A percentile compares a stretch with the other conserved stretches of the same genome.
These are phyloP conservation scores for Maniola jurtina DNA, from an alignment of 1,140 invertebrate species.

Conservation along the genomic window DNA sequence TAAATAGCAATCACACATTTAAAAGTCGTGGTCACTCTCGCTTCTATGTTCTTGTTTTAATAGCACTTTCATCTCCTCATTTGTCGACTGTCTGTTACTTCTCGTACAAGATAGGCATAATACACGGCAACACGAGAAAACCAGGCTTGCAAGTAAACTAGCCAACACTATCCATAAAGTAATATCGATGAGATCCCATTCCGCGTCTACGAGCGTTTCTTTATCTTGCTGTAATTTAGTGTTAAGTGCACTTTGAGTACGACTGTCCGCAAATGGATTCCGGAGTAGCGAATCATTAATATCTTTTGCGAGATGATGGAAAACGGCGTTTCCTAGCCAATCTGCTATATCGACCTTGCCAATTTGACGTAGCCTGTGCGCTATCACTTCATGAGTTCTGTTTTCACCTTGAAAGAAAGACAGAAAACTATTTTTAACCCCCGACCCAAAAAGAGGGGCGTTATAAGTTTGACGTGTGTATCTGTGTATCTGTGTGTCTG, in stretches of 20 bases:
- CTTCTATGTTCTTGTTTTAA: conserved; percentile 14
- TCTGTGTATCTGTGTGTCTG: no score
- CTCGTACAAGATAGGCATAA: conserved; percentile 33
- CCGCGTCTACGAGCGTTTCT: conserved; percentile 28
- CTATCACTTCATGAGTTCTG: conserved; percentile 77
- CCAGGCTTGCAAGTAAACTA: conserved; percentile 30
- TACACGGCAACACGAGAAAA: conserved; percentile 38
- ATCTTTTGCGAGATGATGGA: conserved; percentile 79
- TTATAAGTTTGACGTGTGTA: no score
- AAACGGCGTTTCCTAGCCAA: conserved; percentile 80
- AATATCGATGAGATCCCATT: conserved; percentile 46
- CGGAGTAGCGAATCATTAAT: conserved; percentile 67
- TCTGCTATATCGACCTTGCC: conserved; percentile 79
- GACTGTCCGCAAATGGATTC: conserved; percentile 39
- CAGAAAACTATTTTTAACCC: no score
- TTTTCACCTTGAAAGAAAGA: conserved; percentile 68
- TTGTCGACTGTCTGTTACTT: conserved; percentile 20
- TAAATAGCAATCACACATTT: neutral
- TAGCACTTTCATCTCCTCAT: conserved; percentile 26
- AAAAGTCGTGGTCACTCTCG: conserved; percentile 7
- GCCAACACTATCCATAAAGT: conserved; percentile 41
- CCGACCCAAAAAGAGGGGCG: no score
- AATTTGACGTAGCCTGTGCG: conserved; percentile 79
- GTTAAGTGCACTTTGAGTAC: conserved; percentile 30
- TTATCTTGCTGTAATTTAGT: conserved; percentile 41